Evolutionary conservation across 2,113 vertebrate genomes (phyloP).

Genomic region (Xenopus laevis): DNA sequence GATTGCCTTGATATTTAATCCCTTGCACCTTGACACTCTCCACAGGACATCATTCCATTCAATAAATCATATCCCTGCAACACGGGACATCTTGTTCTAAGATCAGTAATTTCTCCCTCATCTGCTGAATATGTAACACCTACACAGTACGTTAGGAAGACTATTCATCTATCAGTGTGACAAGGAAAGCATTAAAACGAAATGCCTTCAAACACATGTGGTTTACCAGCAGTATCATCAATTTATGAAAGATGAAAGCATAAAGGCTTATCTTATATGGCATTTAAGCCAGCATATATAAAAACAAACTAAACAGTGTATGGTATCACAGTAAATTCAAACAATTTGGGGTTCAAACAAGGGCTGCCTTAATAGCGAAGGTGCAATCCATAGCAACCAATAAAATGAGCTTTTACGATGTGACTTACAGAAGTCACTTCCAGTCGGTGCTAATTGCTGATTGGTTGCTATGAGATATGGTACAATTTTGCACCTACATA

Average conservation of each 20-base stretch:
- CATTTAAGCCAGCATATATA: too few species aligned
- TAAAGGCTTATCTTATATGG: constrained; percentile 5
- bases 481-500: too few species aligned
- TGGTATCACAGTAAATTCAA: too few species aligned
- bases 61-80: constrained; percentile 12
- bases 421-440: too few species aligned
- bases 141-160: background rate
- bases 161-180: background rate
- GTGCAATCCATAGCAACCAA: too few species aligned
- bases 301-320: too few species aligned
- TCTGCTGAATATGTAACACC: background rate
- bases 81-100: constrained; percentile 15
- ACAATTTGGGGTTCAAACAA: too few species aligned
- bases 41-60: background rate
- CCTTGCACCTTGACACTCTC: background rate
- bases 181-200: background rate
- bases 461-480: too few species aligned
- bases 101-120: background rate
- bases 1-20: background rate
- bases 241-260: constrained; percentile 10
- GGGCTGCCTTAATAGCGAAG: too few species aligned
- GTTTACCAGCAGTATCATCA: constrained; percentile 7
- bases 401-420: too few species aligned
- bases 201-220: constrained; percentile 15
- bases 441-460: too few species aligned